Evolutionary conservation across 1,140 invertebrate genomes (phyloP), one percentile per base, ranked within the genome.

Genomic region (Vanessa atalanta): DNA sequence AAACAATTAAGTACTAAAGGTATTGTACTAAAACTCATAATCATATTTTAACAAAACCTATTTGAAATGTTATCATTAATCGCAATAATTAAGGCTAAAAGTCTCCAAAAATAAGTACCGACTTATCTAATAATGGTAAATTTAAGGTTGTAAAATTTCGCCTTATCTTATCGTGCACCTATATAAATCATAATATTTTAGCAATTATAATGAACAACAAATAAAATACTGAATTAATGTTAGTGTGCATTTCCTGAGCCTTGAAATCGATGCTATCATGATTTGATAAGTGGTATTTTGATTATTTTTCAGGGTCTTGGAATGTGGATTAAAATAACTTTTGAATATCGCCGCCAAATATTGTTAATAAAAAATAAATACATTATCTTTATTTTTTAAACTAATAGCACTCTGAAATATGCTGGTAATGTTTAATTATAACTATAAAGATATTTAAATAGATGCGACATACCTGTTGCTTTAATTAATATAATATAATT

Each of bases 151-250:
- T 43, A 50, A 71, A 70, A 53, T 65, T 57, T 53, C 61, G 61
- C 51, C 66, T 68, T 72, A 70, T 69, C 65, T 72, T 69, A 72
- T 69, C 16, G 61, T 70, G 66, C 65, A 37, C 23, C 64, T 31
- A 63, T 61, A 70, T 70, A 23, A 57, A 15, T 47, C 51, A 55
- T 47, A 70, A 65, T 51, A 69, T 70, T 70, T 65, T 69, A 66
- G 68, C 68, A 75, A 70, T 1, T 43, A 11, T 0, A 43, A 43
- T 9, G 37, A 43, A 43, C 9, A 43, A 70, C 69, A 75, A 20
- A 70, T 64, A 75, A 70, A 75, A 75, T 14, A 55, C 23, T 20
- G 47, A 47, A 47, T 47, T 65, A 68, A 69, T 60, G 26, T 15
- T 5, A 13, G 9, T 53, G 31, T 57, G 26, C 26, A 37, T 26